Conservation (phyloP, 1,140 invertebrate species). For the Lepidotrigona ventralis region DNA sequence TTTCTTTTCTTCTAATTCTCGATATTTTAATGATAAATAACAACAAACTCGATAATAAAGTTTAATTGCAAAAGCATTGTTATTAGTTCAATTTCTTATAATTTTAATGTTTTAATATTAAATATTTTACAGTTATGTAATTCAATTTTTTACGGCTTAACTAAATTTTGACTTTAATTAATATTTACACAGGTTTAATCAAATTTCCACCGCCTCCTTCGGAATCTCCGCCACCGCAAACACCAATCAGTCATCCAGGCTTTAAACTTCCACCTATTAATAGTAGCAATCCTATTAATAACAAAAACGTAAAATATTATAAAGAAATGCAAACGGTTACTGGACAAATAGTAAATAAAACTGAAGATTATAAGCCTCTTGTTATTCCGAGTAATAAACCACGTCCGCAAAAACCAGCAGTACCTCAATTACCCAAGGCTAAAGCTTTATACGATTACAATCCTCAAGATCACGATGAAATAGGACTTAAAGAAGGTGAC, state of each 20-base stretch:
- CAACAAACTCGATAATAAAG: neutral
- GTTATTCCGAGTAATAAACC: conserved; percentile 23
- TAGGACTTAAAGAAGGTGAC: conserved; percentile 84
- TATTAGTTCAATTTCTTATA: no score
- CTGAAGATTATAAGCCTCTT: neutral
- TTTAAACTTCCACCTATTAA: conserved; percentile 66
- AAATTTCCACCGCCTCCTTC: conserved; percentile 80
- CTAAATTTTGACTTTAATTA: neutral
- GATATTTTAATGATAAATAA: neutral
- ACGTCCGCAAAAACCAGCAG: conserved; percentile 67
- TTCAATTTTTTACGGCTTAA: neutral
- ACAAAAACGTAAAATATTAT: conserved; percentile 11
- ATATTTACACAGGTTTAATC: conserved; percentile 56
- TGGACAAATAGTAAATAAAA: neutral
- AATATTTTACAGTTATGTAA: no score
- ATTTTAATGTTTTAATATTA: no score
- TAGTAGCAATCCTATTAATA: conserved; percentile 19
- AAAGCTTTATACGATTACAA: conserved; percentile 85
- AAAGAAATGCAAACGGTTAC: conserved; percentile 50
- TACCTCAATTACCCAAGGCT: conserved; percentile 80
- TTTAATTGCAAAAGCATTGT: no score
- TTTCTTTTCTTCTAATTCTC: neutral
- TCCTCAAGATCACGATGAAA: conserved; percentile 86
- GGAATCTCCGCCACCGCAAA: conserved; percentile 80
- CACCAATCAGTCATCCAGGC: conserved; percentile 69